These are phyloP conservation scores for Acomys russatus DNA, from an alignment of 2,797 vertebrate species.

Conservation along the genomic window DNA sequence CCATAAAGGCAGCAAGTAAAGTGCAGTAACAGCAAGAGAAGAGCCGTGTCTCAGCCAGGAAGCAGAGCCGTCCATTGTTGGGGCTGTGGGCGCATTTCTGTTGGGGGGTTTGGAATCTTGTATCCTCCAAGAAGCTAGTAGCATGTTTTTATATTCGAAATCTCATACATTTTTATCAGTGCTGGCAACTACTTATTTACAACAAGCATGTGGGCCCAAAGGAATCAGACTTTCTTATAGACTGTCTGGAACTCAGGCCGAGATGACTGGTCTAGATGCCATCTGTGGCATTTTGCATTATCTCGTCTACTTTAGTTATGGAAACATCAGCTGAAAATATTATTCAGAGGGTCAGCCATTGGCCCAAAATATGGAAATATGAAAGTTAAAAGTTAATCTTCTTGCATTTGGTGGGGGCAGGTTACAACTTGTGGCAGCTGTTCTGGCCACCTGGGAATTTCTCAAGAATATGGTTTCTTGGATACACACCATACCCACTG, in stretches of 20 bases:
- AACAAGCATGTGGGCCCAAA: neutral
- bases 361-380: neutral
- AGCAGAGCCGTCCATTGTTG: neutral
- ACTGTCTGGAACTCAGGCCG: neutral
- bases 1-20: fast-evolving
- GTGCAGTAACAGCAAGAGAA: neutral
- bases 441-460: neutral
- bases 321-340: neutral
- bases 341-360: neutral
- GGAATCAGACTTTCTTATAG: neutral
- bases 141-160: neutral
- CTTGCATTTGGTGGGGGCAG: neutral
- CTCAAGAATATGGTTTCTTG: neutral
- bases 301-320: neutral
- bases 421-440: neutral
- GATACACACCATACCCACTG: neutral
- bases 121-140: neutral
- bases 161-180: neutral
- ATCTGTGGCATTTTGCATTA: neutral
- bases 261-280: neutral
- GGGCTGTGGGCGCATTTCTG: fast-evolving
- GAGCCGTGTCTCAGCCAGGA: neutral
- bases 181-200: neutral
- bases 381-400: neutral
- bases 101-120: neutral